Percentiles rank a stretch among this genome's conserved stretches.
These are phyloP conservation scores for Papilio demoleus DNA, from an alignment of 2,888 invertebrate species.

Conservation along the genomic window DNA sequence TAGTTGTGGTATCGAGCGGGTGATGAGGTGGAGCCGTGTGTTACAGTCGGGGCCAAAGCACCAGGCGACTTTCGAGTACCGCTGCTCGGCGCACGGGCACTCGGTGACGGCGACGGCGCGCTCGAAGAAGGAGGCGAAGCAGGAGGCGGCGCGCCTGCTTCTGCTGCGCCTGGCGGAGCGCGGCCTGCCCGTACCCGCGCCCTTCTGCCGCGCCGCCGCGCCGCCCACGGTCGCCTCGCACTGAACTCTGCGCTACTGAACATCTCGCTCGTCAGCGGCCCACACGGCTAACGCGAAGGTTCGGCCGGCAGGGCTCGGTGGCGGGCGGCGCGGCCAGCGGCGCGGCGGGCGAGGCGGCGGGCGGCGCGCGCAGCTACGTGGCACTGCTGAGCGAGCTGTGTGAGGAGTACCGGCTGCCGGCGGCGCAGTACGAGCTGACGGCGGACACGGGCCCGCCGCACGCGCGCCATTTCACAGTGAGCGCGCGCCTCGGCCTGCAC, in stretches of 20 bases:
- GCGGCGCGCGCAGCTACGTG: slow-evolving; percentile 61
- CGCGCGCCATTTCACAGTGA: slow-evolving; percentile 84
- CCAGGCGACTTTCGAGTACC: slow-evolving; percentile 72
- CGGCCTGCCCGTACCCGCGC: slow-evolving; percentile 62
- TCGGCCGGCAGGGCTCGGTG: slow-evolving; percentile 38
- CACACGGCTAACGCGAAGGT: slow-evolving; percentile 36
- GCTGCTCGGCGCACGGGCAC: slow-evolving; percentile 67
- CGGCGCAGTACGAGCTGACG: slow-evolving; percentile 80
- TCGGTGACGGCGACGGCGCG: slow-evolving; percentile 73
- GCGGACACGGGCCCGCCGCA: slow-evolving; percentile 87
- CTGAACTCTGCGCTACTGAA: too few relatives aligned
- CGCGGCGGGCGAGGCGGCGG: slow-evolving; percentile 40
- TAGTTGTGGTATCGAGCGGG: too few relatives aligned
- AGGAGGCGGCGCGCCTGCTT: slow-evolving; percentile 81
- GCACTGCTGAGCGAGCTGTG: slow-evolving; percentile 76
- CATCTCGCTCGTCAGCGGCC: not conserved
- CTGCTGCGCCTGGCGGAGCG: slow-evolving; percentile 65
- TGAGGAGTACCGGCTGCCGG: slow-evolving; percentile 75
- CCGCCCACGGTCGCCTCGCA: slow-evolving; percentile 15
- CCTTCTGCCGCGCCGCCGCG: slow-evolving; percentile 48
- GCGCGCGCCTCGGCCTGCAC: slow-evolving; percentile 81
- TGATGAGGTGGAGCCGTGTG: too few relatives aligned
- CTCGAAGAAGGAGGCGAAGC: slow-evolving; percentile 84
- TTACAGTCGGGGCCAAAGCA: slow-evolving; percentile 69
- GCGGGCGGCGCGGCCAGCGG: slow-evolving; percentile 27